phyloP scores from a whole-genome alignment of 2,797 vertebrate species.

The Pantherophis alleghaniensis region DNA sequence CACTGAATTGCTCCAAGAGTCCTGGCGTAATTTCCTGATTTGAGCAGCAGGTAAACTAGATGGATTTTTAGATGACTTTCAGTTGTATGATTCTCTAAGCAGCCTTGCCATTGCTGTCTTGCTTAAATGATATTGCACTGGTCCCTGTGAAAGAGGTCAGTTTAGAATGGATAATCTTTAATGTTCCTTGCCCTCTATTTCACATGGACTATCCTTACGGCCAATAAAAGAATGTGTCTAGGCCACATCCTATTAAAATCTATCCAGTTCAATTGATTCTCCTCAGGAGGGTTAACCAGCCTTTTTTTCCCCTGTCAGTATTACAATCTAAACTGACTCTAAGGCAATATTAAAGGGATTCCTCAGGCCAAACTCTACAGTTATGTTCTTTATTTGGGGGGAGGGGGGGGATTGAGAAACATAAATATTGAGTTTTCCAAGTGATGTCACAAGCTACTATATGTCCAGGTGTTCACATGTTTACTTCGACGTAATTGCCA shows the following conservation, averaged over 20 bases:
- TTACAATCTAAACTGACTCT: neutral
- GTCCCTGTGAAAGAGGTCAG: neutral
- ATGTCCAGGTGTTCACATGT: neutral
- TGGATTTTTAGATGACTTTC: neutral
- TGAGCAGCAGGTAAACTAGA: neutral
- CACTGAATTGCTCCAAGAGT: neutral
- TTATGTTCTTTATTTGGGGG: neutral
- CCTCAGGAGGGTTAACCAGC: neutral
- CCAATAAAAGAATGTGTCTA: neutral
- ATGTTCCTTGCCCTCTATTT: neutral
- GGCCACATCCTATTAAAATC: neutral
- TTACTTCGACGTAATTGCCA: neutral
- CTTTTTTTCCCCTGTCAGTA: neutral
- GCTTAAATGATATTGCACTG: neutral
- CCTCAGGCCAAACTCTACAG: neutral
- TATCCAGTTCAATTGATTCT: neutral
- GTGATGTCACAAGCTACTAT: neutral
- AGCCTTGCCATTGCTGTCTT: neutral
- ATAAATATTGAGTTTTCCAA: neutral
- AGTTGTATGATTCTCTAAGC: neutral
- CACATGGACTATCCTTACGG: neutral
- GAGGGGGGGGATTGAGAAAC: neutral
- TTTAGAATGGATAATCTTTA: neutral
- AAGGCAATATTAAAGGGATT: neutral
- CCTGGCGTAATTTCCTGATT: neutral